phyloP scores from a whole-genome alignment of 2,797 vertebrate genomes.

The Limnodromus scolopaceus region DNA sequence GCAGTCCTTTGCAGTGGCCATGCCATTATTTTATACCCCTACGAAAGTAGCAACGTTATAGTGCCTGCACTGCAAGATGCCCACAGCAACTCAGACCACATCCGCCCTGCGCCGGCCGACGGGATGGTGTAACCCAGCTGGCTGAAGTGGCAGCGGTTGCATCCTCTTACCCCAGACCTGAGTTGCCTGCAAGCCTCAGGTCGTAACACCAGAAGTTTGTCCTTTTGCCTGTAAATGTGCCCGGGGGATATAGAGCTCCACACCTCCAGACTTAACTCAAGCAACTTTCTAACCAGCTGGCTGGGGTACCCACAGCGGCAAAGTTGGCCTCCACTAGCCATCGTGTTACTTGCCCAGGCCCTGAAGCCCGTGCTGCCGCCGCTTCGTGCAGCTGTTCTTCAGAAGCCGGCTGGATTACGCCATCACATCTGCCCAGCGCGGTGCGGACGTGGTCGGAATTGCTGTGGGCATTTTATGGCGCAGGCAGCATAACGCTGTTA shows the following conservation, averaged over 20 bases:
- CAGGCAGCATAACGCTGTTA: neutral
- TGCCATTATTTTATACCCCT: neutral
- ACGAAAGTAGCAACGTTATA: neutral
- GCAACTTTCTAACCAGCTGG: neutral
- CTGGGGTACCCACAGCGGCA: neutral
- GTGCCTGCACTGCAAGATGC: neutral
- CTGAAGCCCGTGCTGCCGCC: accelerated
- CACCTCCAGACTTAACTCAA: neutral
- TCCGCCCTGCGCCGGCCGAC: accelerated
- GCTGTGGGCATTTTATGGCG: neutral
- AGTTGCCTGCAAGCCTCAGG: neutral
- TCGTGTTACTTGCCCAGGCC: neutral
- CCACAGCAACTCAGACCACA: neutral
- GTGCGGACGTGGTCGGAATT: neutral
- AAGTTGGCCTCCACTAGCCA: neutral
- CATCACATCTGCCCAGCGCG: accelerated
- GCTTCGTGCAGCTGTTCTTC: neutral
- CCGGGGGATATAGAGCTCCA: accelerated
- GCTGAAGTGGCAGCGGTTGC: neutral
- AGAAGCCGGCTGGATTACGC: neutral
- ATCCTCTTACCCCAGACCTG: neutral
- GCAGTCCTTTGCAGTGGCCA: neutral
- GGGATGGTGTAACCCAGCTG: neutral
- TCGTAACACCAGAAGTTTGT: neutral
- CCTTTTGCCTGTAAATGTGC: neutral